Evolutionary conservation across 1,140 invertebrate species (phyloP), one percentile per base, ranked within the genome.

Genomic region (Pseudomyrmex dendroicus): DNA sequence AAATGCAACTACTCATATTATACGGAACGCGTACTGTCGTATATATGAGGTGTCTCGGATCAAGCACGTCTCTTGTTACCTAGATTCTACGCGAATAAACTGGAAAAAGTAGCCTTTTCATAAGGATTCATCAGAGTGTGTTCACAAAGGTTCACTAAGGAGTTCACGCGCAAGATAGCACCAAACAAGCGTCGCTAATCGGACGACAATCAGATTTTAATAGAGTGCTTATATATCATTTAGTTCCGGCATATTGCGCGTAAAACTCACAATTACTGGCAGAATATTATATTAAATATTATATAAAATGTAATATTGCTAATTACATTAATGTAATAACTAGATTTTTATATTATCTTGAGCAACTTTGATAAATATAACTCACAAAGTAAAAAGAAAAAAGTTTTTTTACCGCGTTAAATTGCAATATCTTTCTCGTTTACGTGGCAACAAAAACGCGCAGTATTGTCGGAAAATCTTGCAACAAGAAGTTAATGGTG

Each of bases 1-100:
- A 66, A 50, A 66, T 66, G 59, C 66, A 61, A 54, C 54, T 3
- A 7, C 15, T n/a, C 22, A 3, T 2, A 15, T 25, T 66, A 57
- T 52, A 63, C 54, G 63, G 35, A 86, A 80, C 77, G 61, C 62
- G 22, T 73, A 52, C 22, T 20, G 59, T 82, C 54, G 48, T 25
- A 46, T 35, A 35, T 84, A 78, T 22, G 57, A 86, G 84, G 77
- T 66, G 62, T 76, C 50, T 62, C 66, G 20, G 54, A 80, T 80
- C 76, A 72, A 59, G 12, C 54, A 59, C 20, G 54, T 80, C 64
- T 72, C 48, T 22, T 50, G 44, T 72, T 54, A 61, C 20, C 54
- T 20, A 77, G 54, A 70, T 72, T 80, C 54, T 61, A 54, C 54
- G 44, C 68, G 35, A 70, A 70, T 80, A 72, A 59, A 25, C 66